phyloP scores from a whole-genome alignment of 2,888 invertebrate species.

The Erebia aethiops region DNA sequence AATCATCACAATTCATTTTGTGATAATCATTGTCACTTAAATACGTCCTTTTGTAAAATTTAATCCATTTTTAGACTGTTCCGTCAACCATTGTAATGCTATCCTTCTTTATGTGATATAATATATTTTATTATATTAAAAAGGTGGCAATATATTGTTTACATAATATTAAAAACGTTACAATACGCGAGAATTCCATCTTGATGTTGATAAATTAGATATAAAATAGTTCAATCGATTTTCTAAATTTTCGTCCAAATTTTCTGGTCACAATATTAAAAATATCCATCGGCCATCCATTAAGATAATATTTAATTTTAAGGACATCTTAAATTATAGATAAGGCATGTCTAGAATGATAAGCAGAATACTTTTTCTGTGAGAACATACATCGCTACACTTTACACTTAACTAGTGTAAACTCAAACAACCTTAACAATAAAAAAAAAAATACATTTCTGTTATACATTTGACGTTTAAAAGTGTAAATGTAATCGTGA shows the following conservation, averaged over 20 bases:
- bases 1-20: slow-evolving; percentile 36
- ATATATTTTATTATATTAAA: background rate
- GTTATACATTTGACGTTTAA: too few relatives aligned
- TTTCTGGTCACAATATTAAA: slow-evolving; percentile 47
- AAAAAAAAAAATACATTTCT: too few relatives aligned
- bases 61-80: slow-evolving; percentile 20
- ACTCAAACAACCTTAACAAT: too few relatives aligned
- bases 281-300: slow-evolving; percentile 35
- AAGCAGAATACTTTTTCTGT: too few relatives aligned
- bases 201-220: background rate
- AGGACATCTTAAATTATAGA: slow-evolving; percentile 42
- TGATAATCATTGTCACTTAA: slow-evolving; percentile 39
- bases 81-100: slow-evolving; percentile 18
- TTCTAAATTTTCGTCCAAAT: slow-evolving; percentile 37
- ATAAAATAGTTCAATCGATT: background rate
- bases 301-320: slow-evolving; percentile 16
- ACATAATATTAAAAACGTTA: slow-evolving; percentile 3
- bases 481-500: too few relatives aligned
- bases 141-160: background rate
- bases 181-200: slow-evolving; percentile 2
- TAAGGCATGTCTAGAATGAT: slow-evolving; percentile 29
- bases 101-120: slow-evolving; percentile 2
- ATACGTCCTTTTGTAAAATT: slow-evolving; percentile 23
- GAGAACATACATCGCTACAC: background rate
- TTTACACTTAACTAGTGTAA: too few relatives aligned